These are phyloP conservation scores for Drosophila auraria DNA, from an alignment of 1,140 invertebrate genomes.

Conservation along the genomic window DNA sequence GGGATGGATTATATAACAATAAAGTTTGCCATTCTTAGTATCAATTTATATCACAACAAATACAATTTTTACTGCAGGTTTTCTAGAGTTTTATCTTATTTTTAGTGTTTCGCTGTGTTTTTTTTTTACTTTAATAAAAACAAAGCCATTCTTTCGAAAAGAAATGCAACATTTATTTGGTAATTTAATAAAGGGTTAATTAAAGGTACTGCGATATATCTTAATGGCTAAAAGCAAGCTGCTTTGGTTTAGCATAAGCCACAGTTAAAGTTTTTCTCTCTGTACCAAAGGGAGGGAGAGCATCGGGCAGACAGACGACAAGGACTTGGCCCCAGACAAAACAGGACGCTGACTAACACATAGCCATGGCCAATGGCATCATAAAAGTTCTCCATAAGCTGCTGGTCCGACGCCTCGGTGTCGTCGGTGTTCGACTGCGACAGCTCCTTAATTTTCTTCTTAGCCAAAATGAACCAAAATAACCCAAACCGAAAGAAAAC, in stretches of 20 bases:
- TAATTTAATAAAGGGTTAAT: not conserved
- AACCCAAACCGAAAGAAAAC: not conserved
- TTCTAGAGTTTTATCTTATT: no score
- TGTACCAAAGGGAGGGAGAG: not conserved
- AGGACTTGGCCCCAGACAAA: conserved; percentile 57
- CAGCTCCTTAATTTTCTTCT: conserved; percentile 49
- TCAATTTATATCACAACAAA: no score
- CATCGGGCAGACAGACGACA: conserved; percentile 29
- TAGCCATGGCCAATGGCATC: conserved; percentile 73
- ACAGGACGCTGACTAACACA: conserved; percentile 40
- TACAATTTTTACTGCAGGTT: no score
- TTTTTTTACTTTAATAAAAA: no score
- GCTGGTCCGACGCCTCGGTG: conserved; percentile 40
- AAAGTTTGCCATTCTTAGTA: no score
- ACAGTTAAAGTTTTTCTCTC: not conserved
- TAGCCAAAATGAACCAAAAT: conserved; percentile 12
- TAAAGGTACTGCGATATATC: not conserved
- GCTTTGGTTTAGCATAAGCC: not conserved
- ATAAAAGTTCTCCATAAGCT: conserved; percentile 60
- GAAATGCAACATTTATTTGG: not conserved
- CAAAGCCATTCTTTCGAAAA: no score
- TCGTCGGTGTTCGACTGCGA: conserved; percentile 29
- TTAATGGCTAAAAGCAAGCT: not conserved
- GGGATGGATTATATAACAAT: no score
- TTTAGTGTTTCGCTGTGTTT: no score